Conservation (phyloP, 2,888 invertebrate species). For the Drosophila crucigera region DNA sequence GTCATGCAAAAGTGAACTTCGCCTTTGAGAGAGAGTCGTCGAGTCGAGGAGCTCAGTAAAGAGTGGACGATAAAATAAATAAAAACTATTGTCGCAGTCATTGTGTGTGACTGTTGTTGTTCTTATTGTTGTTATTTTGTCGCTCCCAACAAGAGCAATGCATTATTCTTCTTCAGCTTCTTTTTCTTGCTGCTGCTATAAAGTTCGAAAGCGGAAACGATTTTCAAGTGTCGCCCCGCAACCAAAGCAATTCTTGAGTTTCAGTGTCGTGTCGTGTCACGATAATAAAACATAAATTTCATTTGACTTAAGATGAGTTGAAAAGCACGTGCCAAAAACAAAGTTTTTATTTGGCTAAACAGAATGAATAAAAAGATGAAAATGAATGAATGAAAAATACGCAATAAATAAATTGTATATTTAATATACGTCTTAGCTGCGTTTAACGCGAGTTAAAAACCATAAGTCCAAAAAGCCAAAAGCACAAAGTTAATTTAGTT, state of each 20-base stretch:
- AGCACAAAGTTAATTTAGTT: neutral
- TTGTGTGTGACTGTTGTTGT: constrained; percentile 18
- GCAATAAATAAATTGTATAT: neutral
- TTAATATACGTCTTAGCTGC: neutral
- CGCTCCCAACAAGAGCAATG: constrained; percentile 23
- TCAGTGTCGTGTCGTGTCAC: neutral
- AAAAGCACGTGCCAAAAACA: neutral
- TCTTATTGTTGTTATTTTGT: constrained; percentile 18
- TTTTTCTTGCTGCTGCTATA: constrained; percentile 1
- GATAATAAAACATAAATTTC: too few relatives aligned
- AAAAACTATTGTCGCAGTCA: constrained; percentile 63
- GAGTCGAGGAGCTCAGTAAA: constrained; percentile 54
- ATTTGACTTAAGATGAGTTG: neutral
- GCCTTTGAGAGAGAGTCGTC: constrained; percentile 46
- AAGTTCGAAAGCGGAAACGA: constrained; percentile 57
- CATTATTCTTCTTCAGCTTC: constrained; percentile 16
- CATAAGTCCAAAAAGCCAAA: neutral
- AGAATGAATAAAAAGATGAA: neutral
- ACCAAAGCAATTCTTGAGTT: constrained; percentile 6
- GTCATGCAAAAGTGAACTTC: constrained; percentile 78
- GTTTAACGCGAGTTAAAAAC: neutral
- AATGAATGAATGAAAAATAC: neutral
- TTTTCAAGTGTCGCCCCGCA: constrained; percentile 42
- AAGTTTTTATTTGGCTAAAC: neutral
- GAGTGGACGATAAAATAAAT: constrained; percentile 61